These are phyloP conservation scores for Magallana angulata DNA, from an alignment of 1,140 invertebrate species.

Conservation along the genomic window DNA sequence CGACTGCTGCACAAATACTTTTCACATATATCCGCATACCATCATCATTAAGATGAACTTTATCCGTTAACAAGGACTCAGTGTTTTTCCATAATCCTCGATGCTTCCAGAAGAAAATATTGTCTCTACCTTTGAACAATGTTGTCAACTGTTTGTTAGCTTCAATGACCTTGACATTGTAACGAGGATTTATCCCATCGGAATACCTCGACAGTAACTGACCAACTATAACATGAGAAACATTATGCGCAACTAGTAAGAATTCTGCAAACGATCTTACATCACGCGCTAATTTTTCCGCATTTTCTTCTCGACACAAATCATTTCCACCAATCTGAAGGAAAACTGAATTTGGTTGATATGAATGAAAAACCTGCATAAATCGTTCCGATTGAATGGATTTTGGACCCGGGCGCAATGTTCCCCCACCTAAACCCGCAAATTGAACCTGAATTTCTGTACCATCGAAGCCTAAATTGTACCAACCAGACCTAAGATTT, in stretches of 20 bases:
- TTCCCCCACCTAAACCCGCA: slow-evolving; percentile 25
- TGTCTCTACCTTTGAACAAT: not conserved
- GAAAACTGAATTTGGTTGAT: slow-evolving; percentile 31
- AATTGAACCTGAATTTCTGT: slow-evolving; percentile 41
- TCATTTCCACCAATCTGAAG: slow-evolving; percentile 37
- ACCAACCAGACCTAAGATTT: slow-evolving; percentile 3
- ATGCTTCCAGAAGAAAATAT: not conserved
- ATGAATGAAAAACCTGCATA: not conserved
- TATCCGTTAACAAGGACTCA: not conserved
- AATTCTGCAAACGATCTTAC: not conserved
- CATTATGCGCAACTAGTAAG: slow-evolving; percentile 9
- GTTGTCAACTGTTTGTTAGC: not conserved
- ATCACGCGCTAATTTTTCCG: not conserved
- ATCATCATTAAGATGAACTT: slow-evolving; percentile 17
- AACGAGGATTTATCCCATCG: not conserved
- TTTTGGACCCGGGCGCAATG: slow-evolving; percentile 8
- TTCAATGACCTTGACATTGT: slow-evolving; percentile 24
- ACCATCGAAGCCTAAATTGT: slow-evolving; percentile 27
- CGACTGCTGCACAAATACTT: slow-evolving; percentile 12
- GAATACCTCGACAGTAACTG: slow-evolving; percentile 42
- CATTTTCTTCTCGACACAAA: not conserved
- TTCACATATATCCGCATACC: slow-evolving; percentile 26
- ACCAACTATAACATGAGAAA: slow-evolving; percentile 14
- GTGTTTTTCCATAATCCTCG: slow-evolving; percentile 39
- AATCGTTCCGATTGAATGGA: not conserved